These are phyloP conservation scores for Ophion obscuratus DNA, from an alignment of 2,888 invertebrate species.

Conservation along the genomic window DNA sequence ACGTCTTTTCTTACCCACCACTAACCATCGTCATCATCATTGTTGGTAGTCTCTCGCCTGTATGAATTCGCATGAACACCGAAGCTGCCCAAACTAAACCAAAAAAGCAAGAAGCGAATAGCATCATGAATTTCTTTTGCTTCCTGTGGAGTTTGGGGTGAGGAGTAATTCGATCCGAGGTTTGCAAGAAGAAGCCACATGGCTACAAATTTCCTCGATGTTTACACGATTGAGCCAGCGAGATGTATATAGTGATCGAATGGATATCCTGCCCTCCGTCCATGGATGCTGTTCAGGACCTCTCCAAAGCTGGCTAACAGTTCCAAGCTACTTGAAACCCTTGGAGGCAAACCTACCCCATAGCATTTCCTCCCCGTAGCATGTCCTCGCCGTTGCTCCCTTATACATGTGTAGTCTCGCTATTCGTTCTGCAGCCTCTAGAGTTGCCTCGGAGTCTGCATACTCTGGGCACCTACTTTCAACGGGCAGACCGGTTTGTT, in stretches of 20 bases:
- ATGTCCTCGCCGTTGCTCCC: not conserved
- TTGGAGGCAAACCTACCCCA: slow-evolving; percentile 40
- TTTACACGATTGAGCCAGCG: slow-evolving; percentile 79
- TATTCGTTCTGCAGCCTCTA: slow-evolving; percentile 38
- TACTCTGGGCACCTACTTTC: not conserved
- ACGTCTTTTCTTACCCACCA: too few relatives aligned
- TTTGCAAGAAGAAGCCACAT: slow-evolving; percentile 38
- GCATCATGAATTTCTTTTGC: not conserved
- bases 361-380: not conserved
- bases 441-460: slow-evolving; percentile 20
- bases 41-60: too few relatives aligned
- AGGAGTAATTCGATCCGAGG: not conserved
- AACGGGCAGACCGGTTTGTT: slow-evolving; percentile 61
- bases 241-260: not conserved
- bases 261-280: slow-evolving; percentile 9
- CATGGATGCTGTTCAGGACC: not conserved
- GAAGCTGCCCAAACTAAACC: too few relatives aligned
- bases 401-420: not conserved
- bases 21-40: too few relatives aligned
- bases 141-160: not conserved
- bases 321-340: slow-evolving; percentile 48
- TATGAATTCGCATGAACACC: too few relatives aligned
- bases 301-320: slow-evolving; percentile 6
- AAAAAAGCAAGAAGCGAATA: too few relatives aligned
- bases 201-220: slow-evolving; percentile 75